Base-by-base conservation (phyloP, 1,140 invertebrate genomes). In the Micrasema minimum region DNA sequence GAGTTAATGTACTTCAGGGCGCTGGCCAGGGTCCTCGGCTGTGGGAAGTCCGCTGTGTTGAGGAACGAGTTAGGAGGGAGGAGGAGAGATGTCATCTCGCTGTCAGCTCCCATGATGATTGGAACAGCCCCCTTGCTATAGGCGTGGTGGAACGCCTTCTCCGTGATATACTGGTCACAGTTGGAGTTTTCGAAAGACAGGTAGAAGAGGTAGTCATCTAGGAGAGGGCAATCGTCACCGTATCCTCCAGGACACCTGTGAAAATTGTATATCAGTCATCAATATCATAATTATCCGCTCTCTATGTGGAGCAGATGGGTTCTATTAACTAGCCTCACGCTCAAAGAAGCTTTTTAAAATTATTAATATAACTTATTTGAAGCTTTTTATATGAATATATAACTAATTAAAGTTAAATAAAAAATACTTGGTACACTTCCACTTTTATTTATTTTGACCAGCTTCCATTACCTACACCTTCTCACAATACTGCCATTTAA, bases 11-110 rank as follows among this genome's bases (percentile, higher is more conserved):
- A 85, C 78, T 22, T 81, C 78, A 84, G 78, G 43, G 79, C 64
- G 5, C 74, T 67, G 0, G 90, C 92, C 41, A 96, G 79, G 14
- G 87, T 80, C 72, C 83, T 75, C 0, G 90, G 86, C 31, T 80
- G 83, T 7, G 92, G 94, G 75, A 92, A 94, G 78, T 95, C 89
- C 16, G 90, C 87, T 1, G 92, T 85, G 77, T 95, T 90, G 31
- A 96, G 85, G 79, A 87, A 93, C 0, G 91, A 92, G 67, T 82
- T 76, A 0, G 87, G 85, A 0, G 92, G 92, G 10, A 92, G 84
- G 6, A 87, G 71, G 72, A 74, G 80, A n/a, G 79, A 78, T 79
- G 86, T 90, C 77, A 86, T 85, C 4, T 75, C 75, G 43, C 70
- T 78, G 26, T 80, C 66, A 0, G 87, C 81, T 1, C 92, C 92